Conservation (phyloP, 30 jellyfish, hydroid and myxozoan genomes). For the Cassiopea xamachana region DNA sequence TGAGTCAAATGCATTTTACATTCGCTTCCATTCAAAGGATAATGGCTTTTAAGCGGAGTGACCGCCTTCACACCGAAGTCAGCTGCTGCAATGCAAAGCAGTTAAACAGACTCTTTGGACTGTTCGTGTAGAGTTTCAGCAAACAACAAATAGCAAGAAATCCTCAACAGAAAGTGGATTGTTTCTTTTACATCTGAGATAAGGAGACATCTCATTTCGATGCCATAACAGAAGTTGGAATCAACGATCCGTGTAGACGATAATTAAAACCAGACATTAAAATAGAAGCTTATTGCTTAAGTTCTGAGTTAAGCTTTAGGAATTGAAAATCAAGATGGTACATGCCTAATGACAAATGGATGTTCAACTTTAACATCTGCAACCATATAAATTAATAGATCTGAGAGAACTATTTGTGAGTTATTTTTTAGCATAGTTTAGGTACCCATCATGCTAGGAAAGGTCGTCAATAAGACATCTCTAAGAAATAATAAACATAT, state of each 20-base stretch:
- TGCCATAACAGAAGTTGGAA: neutral
- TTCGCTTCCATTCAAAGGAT: neutral
- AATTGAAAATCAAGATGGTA: conserved; percentile 8
- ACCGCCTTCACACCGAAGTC: conserved; percentile 11
- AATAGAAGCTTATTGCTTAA: neutral
- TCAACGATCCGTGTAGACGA: neutral
- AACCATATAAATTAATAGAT: neutral
- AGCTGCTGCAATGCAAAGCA: conserved; percentile 1
- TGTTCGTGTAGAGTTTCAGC: neutral
- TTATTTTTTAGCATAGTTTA: no score
- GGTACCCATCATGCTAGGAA: no score
- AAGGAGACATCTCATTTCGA: neutral
- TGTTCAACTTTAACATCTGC: conserved; percentile 7
- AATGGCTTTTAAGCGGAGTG: neutral
- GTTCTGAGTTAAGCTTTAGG: neutral
- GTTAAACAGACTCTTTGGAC: neutral
- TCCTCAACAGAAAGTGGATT: neutral
- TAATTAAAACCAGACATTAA: neutral
- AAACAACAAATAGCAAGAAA: neutral
- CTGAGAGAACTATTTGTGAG: neutral
- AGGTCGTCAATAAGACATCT: no score
- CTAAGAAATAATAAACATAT: no score
- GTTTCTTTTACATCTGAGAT: neutral
- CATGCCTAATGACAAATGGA: neutral
- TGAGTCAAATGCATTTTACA: neutral